A percentile compares a stretch with the other conserved stretches of the same genome.
These are phyloP conservation scores for Antechinus flavipes DNA, from an alignment of 2,113 vertebrate species.

Conservation along the genomic window DNA sequence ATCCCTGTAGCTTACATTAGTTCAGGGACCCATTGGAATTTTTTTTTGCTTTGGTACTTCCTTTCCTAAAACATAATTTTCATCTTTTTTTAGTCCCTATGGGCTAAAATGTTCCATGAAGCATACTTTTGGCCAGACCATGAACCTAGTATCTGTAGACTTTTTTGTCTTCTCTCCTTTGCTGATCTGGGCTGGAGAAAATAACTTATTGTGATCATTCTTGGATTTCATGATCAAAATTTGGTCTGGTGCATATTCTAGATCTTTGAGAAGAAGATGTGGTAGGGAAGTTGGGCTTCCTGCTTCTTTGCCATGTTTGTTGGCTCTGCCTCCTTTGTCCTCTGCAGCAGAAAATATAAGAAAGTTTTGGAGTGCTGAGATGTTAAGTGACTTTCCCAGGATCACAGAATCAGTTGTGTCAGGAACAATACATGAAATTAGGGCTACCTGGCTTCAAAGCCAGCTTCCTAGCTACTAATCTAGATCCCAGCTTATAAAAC, in stretches of 20 bases:
- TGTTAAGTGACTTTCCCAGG: not conserved
- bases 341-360: not conserved
- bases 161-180: not conserved
- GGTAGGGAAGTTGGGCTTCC: not conserved
- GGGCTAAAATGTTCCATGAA: not conserved
- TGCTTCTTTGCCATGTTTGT: not conserved
- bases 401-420: not conserved
- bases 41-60: not conserved
- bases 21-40: not conserved
- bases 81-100: not conserved
- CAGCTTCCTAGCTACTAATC: not conserved
- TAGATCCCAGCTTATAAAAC: too few species aligned
- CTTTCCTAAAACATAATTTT: not conserved
- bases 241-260: not conserved
- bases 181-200: not conserved
- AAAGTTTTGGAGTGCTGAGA: not conserved
- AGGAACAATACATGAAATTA: not conserved
- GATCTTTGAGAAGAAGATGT: not conserved
- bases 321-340: not conserved
- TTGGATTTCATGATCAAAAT: not conserved
- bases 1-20: not conserved
- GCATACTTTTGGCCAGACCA: not conserved
- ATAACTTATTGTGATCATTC: not conserved
- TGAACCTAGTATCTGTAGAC: not conserved
- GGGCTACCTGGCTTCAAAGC: not conserved